Percentiles rank a stretch among this genome's conserved stretches.
Conservation (phyloP, 1,140 invertebrate species). For the Mylabris phalerata region DNA sequence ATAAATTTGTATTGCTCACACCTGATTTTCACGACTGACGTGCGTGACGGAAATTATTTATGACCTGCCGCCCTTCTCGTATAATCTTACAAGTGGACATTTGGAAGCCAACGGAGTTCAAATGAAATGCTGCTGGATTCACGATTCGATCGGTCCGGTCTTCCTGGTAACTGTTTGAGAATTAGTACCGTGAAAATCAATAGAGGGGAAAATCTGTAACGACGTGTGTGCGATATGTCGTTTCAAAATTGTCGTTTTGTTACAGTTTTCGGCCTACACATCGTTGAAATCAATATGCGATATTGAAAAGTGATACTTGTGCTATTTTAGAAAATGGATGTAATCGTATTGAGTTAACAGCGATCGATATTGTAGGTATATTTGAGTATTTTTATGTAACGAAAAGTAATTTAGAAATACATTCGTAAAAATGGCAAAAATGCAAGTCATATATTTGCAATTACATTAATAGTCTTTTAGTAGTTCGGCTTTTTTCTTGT, state of each 20-base stretch:
- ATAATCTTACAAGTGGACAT: too few species aligned
- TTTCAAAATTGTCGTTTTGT: slow-evolving; percentile 12
- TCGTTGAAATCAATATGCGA: slow-evolving; percentile 19
- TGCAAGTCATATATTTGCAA: slow-evolving; percentile 12
- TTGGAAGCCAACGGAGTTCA: too few species aligned
- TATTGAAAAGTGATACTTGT: slow-evolving; percentile 27
- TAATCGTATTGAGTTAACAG: slow-evolving; percentile 28
- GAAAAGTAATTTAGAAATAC: background rate
- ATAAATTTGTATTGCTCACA: slow-evolving; percentile 13
- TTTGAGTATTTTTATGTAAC: background rate
- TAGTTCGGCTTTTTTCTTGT: slow-evolving; percentile 6
- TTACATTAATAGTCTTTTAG: slow-evolving; percentile 7
- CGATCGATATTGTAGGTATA: slow-evolving; percentile 3
- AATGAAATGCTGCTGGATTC: too few species aligned
- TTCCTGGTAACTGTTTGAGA: too few species aligned
- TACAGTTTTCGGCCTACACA: slow-evolving; percentile 14
- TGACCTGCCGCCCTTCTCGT: background rate
- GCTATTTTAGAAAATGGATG: slow-evolving; percentile 26
- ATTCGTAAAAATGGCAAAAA: background rate
- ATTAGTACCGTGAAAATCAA: too few species aligned
- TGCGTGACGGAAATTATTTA: slow-evolving; percentile 14
- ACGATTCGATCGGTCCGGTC: too few species aligned
- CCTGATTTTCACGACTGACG: slow-evolving; percentile 12
- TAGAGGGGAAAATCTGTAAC: too few species aligned
- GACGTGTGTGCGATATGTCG: too few species aligned